Base-by-base conservation (phyloP, 2,113 vertebrate genomes). In the Phalacrocorax brasilianus region DNA sequence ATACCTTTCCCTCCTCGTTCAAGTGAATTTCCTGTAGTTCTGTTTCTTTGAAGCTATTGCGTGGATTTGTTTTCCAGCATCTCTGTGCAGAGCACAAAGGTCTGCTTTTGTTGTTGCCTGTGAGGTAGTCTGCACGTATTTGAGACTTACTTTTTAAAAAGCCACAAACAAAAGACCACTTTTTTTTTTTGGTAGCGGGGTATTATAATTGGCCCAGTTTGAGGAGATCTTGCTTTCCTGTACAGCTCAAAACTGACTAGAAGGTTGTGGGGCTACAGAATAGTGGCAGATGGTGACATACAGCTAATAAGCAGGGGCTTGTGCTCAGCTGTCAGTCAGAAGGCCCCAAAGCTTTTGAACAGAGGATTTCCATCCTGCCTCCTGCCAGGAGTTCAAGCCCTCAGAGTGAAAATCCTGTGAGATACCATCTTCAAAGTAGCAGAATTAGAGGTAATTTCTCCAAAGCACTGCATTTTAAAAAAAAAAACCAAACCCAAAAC, bases 291-390 rank as follows among this genome's bases (percentile, higher is more conserved):
- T 96, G 96, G 96, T 97, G 94, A 95, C 89, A 95, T 55, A 76
- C 71, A 95, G 85, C 91, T 97, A 95, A 95, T 97, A 95, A 95
- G 91, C 86, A 91, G 84, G 87, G 89, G 91, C 87, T 94, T 97
- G 94, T 88, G 95, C 96, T 97, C 89, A 95, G 92, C 96, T 96
- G 89, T 96, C 94, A 95, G 53, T 97, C 91, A 92, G 87, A 95
- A 96, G 63, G 91, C 84, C 71, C 45, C 78, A 91, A 97, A 97
- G 89, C 95, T 97, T 96, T 97, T 95, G 94, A 97, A 95, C 92
- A 83, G 92, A 95, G 95, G 89, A 96, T 97, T 97, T 97, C 95
- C 74, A 95, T 92, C 84, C 78, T 97, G 87, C 95, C 95, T 97
- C 95, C 93, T 91, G 94, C 94, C 62, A 94, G 87, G 95, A 97